Base-by-base conservation (phyloP, 2,113 vertebrate genomes). In the Bos javanicus region DNA sequence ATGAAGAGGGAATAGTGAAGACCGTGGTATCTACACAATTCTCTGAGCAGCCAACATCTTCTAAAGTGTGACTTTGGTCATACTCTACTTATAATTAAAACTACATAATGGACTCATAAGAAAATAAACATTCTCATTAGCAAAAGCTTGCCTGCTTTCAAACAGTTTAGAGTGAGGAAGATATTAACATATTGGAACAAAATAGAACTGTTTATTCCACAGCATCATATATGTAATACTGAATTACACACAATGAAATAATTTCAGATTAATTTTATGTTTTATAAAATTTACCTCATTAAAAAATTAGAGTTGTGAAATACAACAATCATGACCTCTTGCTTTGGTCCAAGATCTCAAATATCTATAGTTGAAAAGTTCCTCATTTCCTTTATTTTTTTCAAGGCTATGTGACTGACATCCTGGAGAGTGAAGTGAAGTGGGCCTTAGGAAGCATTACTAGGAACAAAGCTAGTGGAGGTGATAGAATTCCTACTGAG, bases 11-110 rank as follows among this genome's bases (percentile, higher is more conserved):
- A 26, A 21, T 1, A 46, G n/a, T 8, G 87, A 91, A 28, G 5
- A 76, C 1, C 23, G 1, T 2, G 6, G 13, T 48, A 5, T 57
- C 62, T 17, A 33, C 15, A 48, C 4, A 26, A 1, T 17, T 39
- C 17, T 33, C 28, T 59, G 26, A 7, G 6, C 26, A 25, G 11
- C 15, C 30, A 48, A 64, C 16, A 12, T n/a, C 43, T 28, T 19
- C 7, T 30, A 57, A 23, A 50, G n/a, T 23, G 36, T 23, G 4
- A 28, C 36, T 87, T 7, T 10, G 1, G 7, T 56, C 12, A 56
- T 74, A 28, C 4, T 10, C 15, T 12, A 5, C 1, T 36, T 13
- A 25, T 25, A 30, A 19, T n/a, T 26, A 21, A 59, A 59, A 50
- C 15, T 39, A 74, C 0, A 10, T 21, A 36, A 7, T 6, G 4